Evolutionary conservation across 2,888 invertebrate species (phyloP).

Genomic region (Caenorhabditis sp.): DNA sequence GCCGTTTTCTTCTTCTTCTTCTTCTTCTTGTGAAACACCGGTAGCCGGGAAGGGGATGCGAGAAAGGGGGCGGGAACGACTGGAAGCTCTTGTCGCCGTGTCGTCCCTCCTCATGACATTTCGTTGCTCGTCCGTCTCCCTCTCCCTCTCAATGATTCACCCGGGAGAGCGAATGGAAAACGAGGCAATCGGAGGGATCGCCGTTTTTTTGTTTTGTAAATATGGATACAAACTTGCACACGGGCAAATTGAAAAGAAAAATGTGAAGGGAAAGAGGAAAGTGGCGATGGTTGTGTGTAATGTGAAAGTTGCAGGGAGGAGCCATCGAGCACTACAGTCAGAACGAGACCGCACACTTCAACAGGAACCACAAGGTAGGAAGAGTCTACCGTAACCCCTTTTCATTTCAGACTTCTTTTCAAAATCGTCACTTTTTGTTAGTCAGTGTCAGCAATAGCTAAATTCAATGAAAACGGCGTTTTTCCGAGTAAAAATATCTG

Average conservation of each 20-base stretch:
- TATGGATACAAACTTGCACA: not conserved
- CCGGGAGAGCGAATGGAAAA: not conserved
- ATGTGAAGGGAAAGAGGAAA: not conserved
- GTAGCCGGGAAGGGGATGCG: not conserved
- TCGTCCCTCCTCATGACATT: not conserved
- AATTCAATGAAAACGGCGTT: no score
- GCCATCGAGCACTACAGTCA: constrained; percentile 68
- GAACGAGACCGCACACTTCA: constrained; percentile 69
- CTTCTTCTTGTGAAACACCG: constrained; percentile 26
- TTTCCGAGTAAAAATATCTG: no score
- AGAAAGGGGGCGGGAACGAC: not conserved
- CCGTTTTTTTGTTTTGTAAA: constrained; percentile 36
- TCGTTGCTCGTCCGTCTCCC: not conserved
- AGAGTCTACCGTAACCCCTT: no score
- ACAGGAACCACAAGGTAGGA: constrained; percentile 63
- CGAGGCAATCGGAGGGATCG: not conserved
- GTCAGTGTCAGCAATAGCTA: no score
- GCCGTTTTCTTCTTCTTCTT: not conserved
- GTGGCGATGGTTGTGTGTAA: no score
- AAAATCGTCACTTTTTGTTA: no score
- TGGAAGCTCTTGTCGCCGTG: no score
- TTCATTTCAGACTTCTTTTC: not conserved
- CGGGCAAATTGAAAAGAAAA: not conserved
- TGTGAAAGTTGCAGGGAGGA: constrained; percentile 57
- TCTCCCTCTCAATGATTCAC: not conserved